Percentiles rank a stretch among this genome's conserved stretches.
phyloP scores from a whole-genome alignment of 2,797 vertebrate genomes.

The Phalanger gymnotis region DNA sequence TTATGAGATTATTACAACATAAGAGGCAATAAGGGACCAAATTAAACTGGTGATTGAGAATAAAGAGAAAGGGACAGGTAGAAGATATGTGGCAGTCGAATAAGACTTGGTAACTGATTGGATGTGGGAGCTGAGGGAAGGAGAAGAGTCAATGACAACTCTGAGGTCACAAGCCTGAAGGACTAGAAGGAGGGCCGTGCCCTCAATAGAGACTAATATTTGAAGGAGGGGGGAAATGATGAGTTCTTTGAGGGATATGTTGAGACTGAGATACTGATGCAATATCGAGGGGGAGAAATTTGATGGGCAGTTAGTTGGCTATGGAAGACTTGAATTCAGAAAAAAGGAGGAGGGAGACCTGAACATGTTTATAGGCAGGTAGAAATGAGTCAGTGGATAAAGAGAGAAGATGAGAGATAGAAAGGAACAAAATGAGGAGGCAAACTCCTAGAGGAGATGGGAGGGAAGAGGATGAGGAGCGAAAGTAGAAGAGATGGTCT shows the following conservation, averaged over 20 bases:
- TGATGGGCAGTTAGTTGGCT: background rate
- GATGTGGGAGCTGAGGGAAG: background rate
- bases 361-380: background rate
- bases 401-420: background rate
- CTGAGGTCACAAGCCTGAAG: background rate
- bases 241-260: background rate
- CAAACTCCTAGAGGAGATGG: background rate
- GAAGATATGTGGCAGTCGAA: background rate
- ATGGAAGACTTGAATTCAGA: background rate
- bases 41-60: background rate
- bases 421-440: background rate
- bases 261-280: background rate
- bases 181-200: background rate
- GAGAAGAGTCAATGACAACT: background rate
- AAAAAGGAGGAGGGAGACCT: background rate
- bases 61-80: background rate
- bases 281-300: background rate
- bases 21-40: background rate
- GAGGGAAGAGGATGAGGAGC: background rate
- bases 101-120: background rate
- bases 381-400: background rate
- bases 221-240: background rate
- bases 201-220: background rate
- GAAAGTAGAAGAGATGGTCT: background rate
- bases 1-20: background rate